These are phyloP conservation scores for Triplophysa yarkandensis DNA, from an alignment of 2,797 vertebrate genomes.

Conservation along the genomic window DNA sequence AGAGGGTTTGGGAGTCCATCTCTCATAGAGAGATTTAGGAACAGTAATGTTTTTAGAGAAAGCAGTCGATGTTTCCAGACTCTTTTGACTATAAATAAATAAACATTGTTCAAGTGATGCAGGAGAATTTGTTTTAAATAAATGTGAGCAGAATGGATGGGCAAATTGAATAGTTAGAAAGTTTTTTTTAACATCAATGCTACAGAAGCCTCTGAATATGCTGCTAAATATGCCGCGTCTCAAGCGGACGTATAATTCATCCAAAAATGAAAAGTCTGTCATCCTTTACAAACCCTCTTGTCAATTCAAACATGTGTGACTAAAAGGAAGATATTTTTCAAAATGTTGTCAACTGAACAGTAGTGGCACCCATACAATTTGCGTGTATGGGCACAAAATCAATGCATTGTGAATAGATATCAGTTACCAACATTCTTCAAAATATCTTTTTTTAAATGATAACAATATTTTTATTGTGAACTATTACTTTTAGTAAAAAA, in stretches of 20 bases:
- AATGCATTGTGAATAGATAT: too few relatives aligned
- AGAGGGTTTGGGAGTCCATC: conserved; percentile 4
- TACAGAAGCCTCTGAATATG: conserved; percentile 4
- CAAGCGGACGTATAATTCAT: background rate
- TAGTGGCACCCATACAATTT: too few relatives aligned
- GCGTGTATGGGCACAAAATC: too few relatives aligned
- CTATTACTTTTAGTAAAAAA: too few relatives aligned
- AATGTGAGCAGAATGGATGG: conserved; percentile 8
- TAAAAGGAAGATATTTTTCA: too few relatives aligned
- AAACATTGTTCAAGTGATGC: conserved; percentile 31
- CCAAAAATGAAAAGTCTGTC: too few relatives aligned
- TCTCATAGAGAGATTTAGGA: conserved; percentile 19
- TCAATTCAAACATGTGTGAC: too few relatives aligned
- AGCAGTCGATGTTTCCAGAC: conserved; percentile 37
- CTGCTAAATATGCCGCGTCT: background rate
- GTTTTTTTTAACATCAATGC: background rate
- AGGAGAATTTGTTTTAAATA: conserved; percentile 21
- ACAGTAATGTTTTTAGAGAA: conserved; percentile 42
- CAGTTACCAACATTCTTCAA: too few relatives aligned
- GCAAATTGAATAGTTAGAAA: background rate
- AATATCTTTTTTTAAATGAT: too few relatives aligned
- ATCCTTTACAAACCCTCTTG: too few relatives aligned
- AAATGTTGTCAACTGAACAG: too few relatives aligned
- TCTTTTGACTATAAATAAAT: conserved; percentile 46
- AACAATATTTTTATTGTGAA: too few relatives aligned